Evolutionary conservation across 2,113 vertebrate species (phyloP), one percentile per base, ranked within the genome.

Genomic region (Semicossyphus pulcher): DNA sequence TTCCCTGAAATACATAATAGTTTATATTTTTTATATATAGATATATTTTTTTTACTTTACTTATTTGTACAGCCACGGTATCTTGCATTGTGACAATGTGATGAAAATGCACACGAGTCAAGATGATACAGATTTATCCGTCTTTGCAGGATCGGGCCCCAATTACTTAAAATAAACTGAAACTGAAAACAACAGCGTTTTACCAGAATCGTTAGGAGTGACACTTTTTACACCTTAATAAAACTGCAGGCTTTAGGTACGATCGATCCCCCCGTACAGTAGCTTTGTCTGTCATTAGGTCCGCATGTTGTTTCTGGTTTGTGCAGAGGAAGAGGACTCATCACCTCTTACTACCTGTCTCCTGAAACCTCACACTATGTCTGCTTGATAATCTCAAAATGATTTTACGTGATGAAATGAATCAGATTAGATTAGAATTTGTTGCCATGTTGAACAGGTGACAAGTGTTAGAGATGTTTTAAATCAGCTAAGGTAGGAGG

Each of bases 1-100:
- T 95, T 95, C 94, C 95, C 96, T 96, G 95, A 95, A 95, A 92
- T 88, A 92, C 78, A 86, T 79, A 61, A 78, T 71, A 66, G 74
- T 87, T 80, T 82, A 78, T 81, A 81, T 79, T 83, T 79, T 44
- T 54, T 76, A 84, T 87, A 80, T 76, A 78, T 62, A 78, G 37
- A 83, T 79, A 84, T 63, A 68, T 49, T 29, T 39, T 84, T n/a
- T 67, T 83, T 76, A 90, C 64, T 85, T 89, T 92, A 90, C 92
- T 93, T 85, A 85, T 92, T 91, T 91, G 87, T 91, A 92, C 86
- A 93, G 91, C 93, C 93, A 91, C 88, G 83, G 80, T 91, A 85
- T 87, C 84, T 95, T 92, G 88, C 91, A 94, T 91, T 88, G 89
- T 93, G 89, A 94, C 89, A 88, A 88, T 89, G 90, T 90, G 73